Evolutionary conservation across 35 echinoderm and acorn worm species (phyloP), one percentile per base, ranked within the genome.

Genomic region (Hemicentrotus pulcherrimus): DNA sequence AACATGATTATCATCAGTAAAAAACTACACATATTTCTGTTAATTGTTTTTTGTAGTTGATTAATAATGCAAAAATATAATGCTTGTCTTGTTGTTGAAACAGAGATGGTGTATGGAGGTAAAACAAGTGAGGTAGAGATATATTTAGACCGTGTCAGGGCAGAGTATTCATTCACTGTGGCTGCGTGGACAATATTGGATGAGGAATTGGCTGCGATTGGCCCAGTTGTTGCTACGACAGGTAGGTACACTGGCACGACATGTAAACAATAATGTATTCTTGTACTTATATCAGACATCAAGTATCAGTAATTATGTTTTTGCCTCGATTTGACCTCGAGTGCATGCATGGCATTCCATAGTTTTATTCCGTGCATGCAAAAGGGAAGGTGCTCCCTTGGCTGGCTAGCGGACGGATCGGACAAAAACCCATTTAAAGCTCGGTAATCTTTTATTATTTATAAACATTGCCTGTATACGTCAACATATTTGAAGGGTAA

Each of bases 41-140:
- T 41, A 41, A 41, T 41, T 41, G 35, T 41, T 41, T 59, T 59
- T 11, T 55, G 52, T 59, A 10, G 0, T 59, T 11, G 52, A 59
- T 59, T 59, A 24, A 78, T 78, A n/a, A 22, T 28, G 9, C 24
- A 5, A 78, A 78, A 78, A 1, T 8, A 28, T 78, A 78, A n/a
- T 78, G 65, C 19, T 28, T 78, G 19, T 28, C 5, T n/a, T 13
- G 15, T 55, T 28, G 19, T 78, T 78, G 0, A n/a, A 22, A 28
- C 46, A 90, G 88, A 41, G 32, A 41, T 41, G 14, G 88, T 90
- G 32, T 90, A 90, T 41, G 88, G 88, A 47, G 88, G 88, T 41
- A 14, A 90, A 16, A 47, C 46, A 0, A 15, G 15, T 30, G 88
- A 47, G 12, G 31, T 90, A 24, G 31, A 35, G 88, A 33, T 90